Conservation (phyloP, 1,140 invertebrate genomes). For the Drosophila sp. region DNA sequence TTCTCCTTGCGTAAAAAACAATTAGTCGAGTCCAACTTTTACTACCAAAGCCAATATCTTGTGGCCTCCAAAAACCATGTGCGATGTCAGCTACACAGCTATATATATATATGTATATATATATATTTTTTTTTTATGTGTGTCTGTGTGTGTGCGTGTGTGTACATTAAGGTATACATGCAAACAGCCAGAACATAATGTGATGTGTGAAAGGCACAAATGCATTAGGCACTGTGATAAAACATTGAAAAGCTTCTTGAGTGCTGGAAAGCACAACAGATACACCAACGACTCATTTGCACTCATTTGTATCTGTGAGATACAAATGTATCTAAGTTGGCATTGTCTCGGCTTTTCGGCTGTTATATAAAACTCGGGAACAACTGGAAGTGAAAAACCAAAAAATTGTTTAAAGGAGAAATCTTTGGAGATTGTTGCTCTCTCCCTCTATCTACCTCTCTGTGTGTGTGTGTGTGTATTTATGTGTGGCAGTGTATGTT, state of each 20-base stretch:
- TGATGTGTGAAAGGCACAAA: conserved; percentile 27
- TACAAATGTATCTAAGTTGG: conserved; percentile 20
- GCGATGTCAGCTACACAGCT: conserved; percentile 1
- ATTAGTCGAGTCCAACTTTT: conserved; percentile 13
- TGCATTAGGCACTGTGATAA: conserved; percentile 36
- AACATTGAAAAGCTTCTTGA: conserved; percentile 41
- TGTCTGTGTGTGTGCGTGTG: background rate
- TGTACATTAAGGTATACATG: conserved; percentile 16
- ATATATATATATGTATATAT: background rate
- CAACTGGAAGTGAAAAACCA: conserved; percentile 29
- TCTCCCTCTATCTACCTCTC: background rate
- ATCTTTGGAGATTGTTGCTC: conserved; percentile 49
- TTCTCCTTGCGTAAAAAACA: background rate
- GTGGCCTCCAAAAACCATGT: conserved; percentile 19
- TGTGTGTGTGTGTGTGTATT: conserved; percentile 8
- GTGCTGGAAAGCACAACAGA: conserved; percentile 26
- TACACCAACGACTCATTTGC: background rate
- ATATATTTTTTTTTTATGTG: too few species aligned
- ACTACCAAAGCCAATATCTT: conserved; percentile 19
- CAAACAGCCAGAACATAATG: conserved; percentile 21
- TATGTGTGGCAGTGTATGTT: conserved; percentile 30
- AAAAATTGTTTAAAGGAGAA: conserved; percentile 77
- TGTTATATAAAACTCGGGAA: conserved; percentile 60
- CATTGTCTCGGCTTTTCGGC: conserved; percentile 68
- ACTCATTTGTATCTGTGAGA: conserved; percentile 18